Percentiles rank a stretch among this genome's conserved stretches.
These are phyloP conservation scores for Hirudinaria manillensis DNA, from an alignment of 2,888 invertebrate species.

Conservation along the genomic window DNA sequence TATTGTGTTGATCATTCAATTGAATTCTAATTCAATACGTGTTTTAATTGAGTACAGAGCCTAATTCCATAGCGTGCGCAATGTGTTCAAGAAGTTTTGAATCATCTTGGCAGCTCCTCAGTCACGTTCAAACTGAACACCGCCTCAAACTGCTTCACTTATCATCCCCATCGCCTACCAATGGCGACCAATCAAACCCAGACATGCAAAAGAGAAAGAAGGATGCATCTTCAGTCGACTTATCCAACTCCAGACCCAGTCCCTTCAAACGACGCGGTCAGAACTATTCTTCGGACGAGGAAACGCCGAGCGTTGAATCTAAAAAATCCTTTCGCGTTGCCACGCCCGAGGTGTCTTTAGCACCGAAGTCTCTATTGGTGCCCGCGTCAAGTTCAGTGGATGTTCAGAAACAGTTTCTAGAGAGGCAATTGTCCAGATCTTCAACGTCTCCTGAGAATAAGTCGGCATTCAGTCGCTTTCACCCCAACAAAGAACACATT, in stretches of 20 bases:
- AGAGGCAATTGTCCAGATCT: background rate
- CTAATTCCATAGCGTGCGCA: constrained; percentile 16
- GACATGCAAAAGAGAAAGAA: background rate
- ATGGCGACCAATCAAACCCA: background rate
- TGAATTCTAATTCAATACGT: background rate
- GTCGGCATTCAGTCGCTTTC: constrained; percentile 11
- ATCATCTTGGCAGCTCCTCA: constrained; percentile 18
- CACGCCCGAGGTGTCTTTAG: background rate
- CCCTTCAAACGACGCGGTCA: background rate
- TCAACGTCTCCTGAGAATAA: constrained; percentile 6
- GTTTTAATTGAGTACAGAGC: background rate
- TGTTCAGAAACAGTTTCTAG: background rate
- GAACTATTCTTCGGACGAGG: constrained; percentile 3
- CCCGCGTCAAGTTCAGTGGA: background rate
- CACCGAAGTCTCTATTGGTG: background rate
- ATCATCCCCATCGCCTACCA: background rate
- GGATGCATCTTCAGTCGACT: background rate
- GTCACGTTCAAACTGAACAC: constrained; percentile 25
- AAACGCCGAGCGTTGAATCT: background rate
- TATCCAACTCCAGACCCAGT: background rate
- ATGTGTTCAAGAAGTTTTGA: constrained; percentile 15
- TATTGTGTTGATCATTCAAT: background rate
- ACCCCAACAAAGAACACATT: constrained; percentile 1
- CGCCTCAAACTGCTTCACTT: constrained; percentile 16
- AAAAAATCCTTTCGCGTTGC: background rate